phyloP scores from a whole-genome alignment of 2,888 invertebrate genomes.

The Pristionchus arcanus region DNA sequence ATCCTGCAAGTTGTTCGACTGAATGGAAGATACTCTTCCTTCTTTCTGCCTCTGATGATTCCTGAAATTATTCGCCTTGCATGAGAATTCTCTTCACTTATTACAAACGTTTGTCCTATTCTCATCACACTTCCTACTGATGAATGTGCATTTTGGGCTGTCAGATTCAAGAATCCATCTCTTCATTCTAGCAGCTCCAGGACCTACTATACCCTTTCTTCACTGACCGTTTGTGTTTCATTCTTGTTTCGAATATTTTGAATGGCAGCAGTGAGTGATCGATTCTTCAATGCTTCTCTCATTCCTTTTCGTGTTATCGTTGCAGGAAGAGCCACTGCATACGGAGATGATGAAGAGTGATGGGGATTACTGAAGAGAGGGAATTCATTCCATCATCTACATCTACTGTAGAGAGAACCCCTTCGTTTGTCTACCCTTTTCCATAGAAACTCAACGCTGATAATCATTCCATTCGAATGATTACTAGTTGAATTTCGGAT shows the following conservation, averaged over 20 bases:
- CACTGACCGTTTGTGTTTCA: neutral
- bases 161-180: too few relatives aligned
- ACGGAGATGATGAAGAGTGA: constrained; percentile 34
- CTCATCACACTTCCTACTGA: too few relatives aligned
- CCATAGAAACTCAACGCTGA: too few relatives aligned
- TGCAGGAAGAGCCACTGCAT: constrained; percentile 32
- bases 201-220: neutral
- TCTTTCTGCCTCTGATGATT: neutral
- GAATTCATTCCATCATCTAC: neutral
- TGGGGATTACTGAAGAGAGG: neutral
- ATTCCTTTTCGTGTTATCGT: constrained; percentile 42
- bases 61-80: neutral
- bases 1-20: constrained; percentile 49
- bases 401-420: neutral
- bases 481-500: too few relatives aligned
- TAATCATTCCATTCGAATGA: too few relatives aligned
- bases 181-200: too few relatives aligned
- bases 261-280: constrained; percentile 38
- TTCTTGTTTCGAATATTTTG: constrained; percentile 44
- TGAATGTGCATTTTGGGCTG: too few relatives aligned
- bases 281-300: constrained; percentile 49
- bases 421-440: neutral
- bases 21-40: constrained; percentile 52
- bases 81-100: too few relatives aligned
- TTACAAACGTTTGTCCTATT: neutral